phyloP scores from a whole-genome alignment of 2,888 invertebrate species.

The Synergus gifuensis region DNA sequence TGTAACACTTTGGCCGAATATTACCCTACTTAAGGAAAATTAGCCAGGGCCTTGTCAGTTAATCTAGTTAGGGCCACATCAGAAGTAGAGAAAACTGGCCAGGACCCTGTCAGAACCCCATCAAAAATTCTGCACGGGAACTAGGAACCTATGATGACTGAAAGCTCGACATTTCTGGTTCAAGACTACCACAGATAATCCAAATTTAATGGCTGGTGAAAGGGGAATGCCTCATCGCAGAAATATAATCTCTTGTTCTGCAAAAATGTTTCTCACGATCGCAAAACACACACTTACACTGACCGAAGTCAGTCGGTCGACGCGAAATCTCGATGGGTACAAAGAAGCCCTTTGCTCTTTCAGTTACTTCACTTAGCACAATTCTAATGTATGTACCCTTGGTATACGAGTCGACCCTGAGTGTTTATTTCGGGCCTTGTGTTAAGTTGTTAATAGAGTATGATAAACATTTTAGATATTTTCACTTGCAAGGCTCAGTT shows the following conservation, averaged over 20 bases:
- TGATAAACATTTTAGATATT: conserved; percentile 17
- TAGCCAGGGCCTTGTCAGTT: no score
- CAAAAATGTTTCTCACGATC: conserved; percentile 35
- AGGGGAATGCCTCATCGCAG: conserved; percentile 21
- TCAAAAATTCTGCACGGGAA: no score
- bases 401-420: conserved; percentile 54
- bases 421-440: conserved; percentile 50
- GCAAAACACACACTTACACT: conserved; percentile 46
- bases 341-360: conserved; percentile 55
- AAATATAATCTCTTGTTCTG: conserved; percentile 19
- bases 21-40: no score
- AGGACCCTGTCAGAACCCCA: no score
- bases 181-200: conserved; percentile 4
- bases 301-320: conserved; percentile 48
- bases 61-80: no score
- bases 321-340: conserved; percentile 51
- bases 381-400: conserved; percentile 51
- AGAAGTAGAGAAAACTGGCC: no score
- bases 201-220: conserved; percentile 36
- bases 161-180: conserved; percentile 22
- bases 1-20: no score
- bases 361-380: conserved; percentile 59
- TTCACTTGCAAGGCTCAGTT: not conserved
- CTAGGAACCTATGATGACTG: no score
- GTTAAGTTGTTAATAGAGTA: conserved; percentile 19